Evolutionary conservation across 2,888 invertebrate genomes (phyloP), one percentile per base, ranked within the genome.

Genomic region (Andrena minutula): DNA sequence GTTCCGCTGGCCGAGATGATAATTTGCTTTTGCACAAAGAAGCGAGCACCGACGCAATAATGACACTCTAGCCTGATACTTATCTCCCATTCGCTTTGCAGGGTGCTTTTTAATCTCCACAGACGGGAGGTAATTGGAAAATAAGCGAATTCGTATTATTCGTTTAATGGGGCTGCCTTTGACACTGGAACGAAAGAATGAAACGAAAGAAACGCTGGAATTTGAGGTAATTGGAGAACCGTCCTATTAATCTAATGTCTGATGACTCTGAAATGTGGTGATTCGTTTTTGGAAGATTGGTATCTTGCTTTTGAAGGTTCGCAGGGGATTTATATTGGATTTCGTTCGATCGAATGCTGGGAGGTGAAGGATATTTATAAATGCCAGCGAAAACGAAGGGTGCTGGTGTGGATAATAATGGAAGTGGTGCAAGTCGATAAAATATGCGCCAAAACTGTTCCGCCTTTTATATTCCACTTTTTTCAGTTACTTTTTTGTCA

Each of bases 21-120:
- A 75, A 79, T 79, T 79, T 58, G 41, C 69, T 60, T 41, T 63
- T 16, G 1, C 12, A 41, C 47, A 28, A 74, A 65, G 30, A 20
- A 26, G n/a, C 12, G 56, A 64, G 26, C 32, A 10, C 16, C 41
- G 56, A 49, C 49, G 61, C 10, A 49, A 75, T 70, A 76, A 79
- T 32, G 56, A 64, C 26, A 63, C 6, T 32, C 7, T 49, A 12
- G 10, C 10, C 32, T 12, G 23, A 30, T 49, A 12, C 60, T 20
- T 47, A 12, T 30, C 28, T 51, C 51, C 12, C 6, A 32, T 41
- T 28, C 10, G 12, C 26, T 32, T 6, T 7, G 6, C 3, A 16
- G 20, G 0, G 2, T 4, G 28, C 0, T 30, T 23, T 28, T 28
- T 10, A 8, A 16, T 41, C 10, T 30, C 2, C n/a, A 20, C 2